Evolutionary conservation across 2,797 vertebrate species (phyloP), one percentile per base, ranked within the genome.

Genomic region (Momotus momota): DNA sequence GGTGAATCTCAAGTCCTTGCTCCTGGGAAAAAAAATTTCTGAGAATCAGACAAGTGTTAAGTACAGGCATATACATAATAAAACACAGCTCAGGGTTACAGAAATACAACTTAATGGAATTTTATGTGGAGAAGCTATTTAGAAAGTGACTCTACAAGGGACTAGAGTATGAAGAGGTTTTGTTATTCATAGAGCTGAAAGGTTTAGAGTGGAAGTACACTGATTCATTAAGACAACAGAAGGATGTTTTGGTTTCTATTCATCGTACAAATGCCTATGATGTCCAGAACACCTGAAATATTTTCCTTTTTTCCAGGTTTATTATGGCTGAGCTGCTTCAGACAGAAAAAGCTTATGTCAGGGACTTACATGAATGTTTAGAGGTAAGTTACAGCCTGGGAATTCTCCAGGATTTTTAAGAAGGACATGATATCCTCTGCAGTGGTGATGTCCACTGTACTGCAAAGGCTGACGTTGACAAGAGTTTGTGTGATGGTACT

Each of bases 241-340:
- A 87, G 7, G 23, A 43, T 74, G 6, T 14, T 81, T 69, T 74
- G 8, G 57, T 81, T 79, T 48, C 69, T 86, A 5, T 66, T 81
- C 14, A 25, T 71, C 81, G 35, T 31, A 61, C 23, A 69, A 83
- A 46, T 60, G 6, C 13, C 46, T 62, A 2, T 78, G 43, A 15
- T 26, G 19, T 75, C 45, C 75, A 20, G 61, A 93, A 31, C 38
- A 57, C 41, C 60, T 94, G 31, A 96, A 95, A 81, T 54, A 27
- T 13, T 18, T 31, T 43, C 4, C 40, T 78, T 61, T 78, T 74
- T 38, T 57, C 92, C 96, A 99, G 99, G 97, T 99, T 99, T 97
- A 99, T 99, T 93, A 99, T 99, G 99, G 99, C 99, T 38, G 99
- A 99, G 95, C 98, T 99, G 40, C 98, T 99, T 73, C 99, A 99